phyloP scores from a whole-genome alignment of 1,140 invertebrate species.

The Metaphire vulgaris region DNA sequence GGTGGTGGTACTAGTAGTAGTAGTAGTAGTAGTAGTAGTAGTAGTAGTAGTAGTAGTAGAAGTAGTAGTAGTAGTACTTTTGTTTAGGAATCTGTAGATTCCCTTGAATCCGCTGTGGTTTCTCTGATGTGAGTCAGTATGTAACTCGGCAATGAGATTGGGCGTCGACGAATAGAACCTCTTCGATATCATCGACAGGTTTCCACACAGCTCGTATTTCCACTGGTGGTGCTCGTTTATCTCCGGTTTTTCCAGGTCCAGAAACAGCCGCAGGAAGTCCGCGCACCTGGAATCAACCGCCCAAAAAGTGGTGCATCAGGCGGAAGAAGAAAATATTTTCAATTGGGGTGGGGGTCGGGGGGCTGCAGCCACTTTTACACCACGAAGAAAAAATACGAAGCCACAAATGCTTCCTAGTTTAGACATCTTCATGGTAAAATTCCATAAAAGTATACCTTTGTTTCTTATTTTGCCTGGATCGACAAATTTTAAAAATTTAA shows the following conservation, averaged over 20 bases:
- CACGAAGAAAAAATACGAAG: neutral
- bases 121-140: constrained; percentile 58
- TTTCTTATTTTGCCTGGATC: neutral
- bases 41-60: no score
- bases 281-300: constrained; percentile 36
- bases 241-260: constrained; percentile 23
- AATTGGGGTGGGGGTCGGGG: neutral
- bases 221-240: neutral
- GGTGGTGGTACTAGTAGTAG: no score
- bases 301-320: neutral
- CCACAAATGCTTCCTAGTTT: neutral
- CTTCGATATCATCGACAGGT: constrained; percentile 34
- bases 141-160: constrained; percentile 73
- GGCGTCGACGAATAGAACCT: constrained; percentile 68
- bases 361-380: neutral
- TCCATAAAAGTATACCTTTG: neutral
- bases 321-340: neutral
- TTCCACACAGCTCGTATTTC: constrained; percentile 17
- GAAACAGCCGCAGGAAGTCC: constrained; percentile 10
- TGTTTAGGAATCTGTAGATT: constrained; percentile 71
- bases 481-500: no score
- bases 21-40: no score
- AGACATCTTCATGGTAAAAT: neutral
- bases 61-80: no score
- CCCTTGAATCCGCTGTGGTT: constrained; percentile 71